These are phyloP conservation scores for Poeciliopsis paucimaculata DNA, from an alignment of 2,797 vertebrate genomes.

Conservation along the genomic window DNA sequence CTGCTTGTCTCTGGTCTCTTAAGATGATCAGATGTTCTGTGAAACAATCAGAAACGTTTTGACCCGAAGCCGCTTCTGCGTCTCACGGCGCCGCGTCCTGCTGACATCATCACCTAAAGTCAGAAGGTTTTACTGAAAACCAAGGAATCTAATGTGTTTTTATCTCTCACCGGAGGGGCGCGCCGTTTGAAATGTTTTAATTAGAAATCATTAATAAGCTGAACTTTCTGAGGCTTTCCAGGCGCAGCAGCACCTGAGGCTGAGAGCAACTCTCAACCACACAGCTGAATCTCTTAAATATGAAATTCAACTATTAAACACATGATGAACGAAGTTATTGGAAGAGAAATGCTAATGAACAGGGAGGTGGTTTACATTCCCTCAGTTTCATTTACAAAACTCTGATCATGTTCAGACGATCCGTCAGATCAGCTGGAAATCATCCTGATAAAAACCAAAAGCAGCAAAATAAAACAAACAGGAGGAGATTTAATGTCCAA, in stretches of 20 bases:
- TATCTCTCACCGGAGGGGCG: conserved; percentile 3
- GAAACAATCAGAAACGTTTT: conserved; percentile 1
- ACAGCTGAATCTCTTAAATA: conserved; percentile 17
- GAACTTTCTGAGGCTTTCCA: conserved; percentile 13
- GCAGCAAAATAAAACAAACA: not conserved
- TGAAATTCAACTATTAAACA: conserved; percentile 30
- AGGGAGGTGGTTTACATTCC: conserved; percentile 18
- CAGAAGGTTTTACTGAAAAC: conserved; percentile 2
- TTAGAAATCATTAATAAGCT: conserved; percentile 28
- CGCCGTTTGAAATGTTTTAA: conserved; percentile 11
- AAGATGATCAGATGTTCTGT: not conserved
- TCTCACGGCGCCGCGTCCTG: conserved; percentile 3
- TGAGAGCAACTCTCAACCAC: not conserved
- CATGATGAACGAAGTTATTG: conserved; percentile 17
- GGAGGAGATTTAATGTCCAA: not conserved
- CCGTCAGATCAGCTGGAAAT: conserved; percentile 3
- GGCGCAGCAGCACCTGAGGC: not conserved
- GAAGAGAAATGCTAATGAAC: conserved; percentile 38
- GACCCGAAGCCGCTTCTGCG: conserved; percentile 26
- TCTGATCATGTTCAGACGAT: conserved; percentile 6
- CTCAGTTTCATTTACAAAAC: conserved; percentile 12
- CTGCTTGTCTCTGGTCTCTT: not conserved
- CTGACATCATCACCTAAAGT: conserved; percentile 11
- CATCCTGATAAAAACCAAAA: not conserved
- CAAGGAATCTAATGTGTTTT: not conserved